A percentile compares a stretch with the other conserved stretches of the same genome.
Evolutionary conservation across 37 sponge, comb jelly and placozoan genomes (phyloP).

Genomic region (Hexactinellida sp.): DNA sequence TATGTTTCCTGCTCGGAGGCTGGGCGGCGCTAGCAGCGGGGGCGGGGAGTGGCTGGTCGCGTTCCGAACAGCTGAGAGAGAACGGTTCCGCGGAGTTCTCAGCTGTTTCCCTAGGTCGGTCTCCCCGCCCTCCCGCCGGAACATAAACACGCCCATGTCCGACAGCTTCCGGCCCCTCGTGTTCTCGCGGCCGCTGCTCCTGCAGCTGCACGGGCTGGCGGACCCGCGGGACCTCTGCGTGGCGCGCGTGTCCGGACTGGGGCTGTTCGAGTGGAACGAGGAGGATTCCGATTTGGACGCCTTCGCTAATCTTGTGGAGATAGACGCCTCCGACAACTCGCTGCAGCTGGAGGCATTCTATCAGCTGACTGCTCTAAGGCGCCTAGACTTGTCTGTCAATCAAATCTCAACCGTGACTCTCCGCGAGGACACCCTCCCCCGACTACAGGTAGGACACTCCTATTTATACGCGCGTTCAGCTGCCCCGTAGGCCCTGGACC

Average conservation of each 20-base stretch:
- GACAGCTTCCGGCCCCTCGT: background rate
- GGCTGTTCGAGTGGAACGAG: slow-evolving; percentile 32
- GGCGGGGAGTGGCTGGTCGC: background rate
- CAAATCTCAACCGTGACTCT: background rate
- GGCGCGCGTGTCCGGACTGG: slow-evolving; percentile 32
- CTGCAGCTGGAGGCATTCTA: slow-evolving; percentile 17
- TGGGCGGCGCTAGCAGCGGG: background rate
- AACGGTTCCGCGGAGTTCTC: background rate
- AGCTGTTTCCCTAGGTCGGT: background rate
- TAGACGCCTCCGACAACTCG: slow-evolving; percentile 53
- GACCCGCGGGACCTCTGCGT: slow-evolving; percentile 42
- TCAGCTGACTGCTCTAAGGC: background rate
- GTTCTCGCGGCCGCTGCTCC: background rate
- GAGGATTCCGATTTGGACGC: slow-evolving; percentile 9
- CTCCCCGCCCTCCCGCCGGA: background rate
- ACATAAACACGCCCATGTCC: background rate
- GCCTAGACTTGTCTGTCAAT: slow-evolving; percentile 7
- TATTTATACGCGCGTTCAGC: background rate
- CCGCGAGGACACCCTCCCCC: background rate
- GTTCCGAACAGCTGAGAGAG: background rate
- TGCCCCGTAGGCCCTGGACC: slow-evolving; percentile 27
- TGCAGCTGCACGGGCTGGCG: background rate
- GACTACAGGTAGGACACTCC: background rate
- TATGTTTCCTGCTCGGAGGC: slow-evolving; percentile 5
- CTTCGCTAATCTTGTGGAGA: slow-evolving; percentile 33